Base-by-base conservation (phyloP, 2,888 invertebrate genomes). In the Nineta flava region DNA sequence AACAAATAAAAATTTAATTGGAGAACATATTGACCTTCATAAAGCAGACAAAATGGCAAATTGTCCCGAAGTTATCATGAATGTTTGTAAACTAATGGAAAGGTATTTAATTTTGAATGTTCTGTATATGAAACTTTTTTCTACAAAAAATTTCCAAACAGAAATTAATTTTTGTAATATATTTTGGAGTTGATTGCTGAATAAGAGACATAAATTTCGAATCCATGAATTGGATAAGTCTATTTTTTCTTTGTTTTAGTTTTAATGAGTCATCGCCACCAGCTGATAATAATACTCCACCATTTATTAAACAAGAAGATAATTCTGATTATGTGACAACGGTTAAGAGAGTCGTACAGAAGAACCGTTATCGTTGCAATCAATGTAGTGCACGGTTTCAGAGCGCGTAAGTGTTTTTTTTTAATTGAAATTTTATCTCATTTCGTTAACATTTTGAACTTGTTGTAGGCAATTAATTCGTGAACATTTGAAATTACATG, bases 21-120 rank as follows among this genome's bases (percentile, higher is more conserved):
- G 12, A n/a, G 42, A 42, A 16, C 48, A 48, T 26, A 48, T 31
- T 13, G 32, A 48, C 4, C 32, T 48, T 31, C 48, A 48, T 17
- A 31, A 41, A 6, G 19, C 16, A 13, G 32, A 42, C 1, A 41
- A 48, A 41, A 34, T 19, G 16, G 9, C 19, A 6, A 42, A 15
- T 19, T 19, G 26, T 42, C 48, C 48, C 12, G 48, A 48, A 26
- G 42, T 48, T 10, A 48, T 48, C 3, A 9, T 26, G 9, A 48
- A 48, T 10, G 42, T 13, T 31, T 26, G 31, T 26, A 48, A 32
- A 41, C 12, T 48, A 2, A 15, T 48, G n/a, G 41, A 48, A 15
- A 48, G 34, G 45, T 45, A 45, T 13, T 9, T 21, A 9, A 16
- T 21, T 10, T 9, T 21, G 3, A 9, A 45, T 26, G 10, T 26